A percentile compares a stretch with the other conserved stretches of the same genome.
These are phyloP conservation scores for Peromyscus aztecus DNA, from an alignment of 2,797 vertebrate species.

Conservation along the genomic window DNA sequence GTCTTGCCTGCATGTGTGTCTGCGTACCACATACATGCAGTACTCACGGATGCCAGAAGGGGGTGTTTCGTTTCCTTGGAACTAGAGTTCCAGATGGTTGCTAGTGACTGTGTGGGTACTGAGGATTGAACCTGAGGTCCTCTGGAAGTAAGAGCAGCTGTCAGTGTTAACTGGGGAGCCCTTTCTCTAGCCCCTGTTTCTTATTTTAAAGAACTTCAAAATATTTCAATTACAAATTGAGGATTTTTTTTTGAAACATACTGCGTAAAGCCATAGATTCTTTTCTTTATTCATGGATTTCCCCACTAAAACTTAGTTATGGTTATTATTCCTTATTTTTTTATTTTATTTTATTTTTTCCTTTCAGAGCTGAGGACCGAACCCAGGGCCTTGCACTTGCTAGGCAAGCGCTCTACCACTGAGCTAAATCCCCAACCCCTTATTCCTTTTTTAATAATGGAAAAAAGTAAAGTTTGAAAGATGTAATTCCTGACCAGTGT, in stretches of 20 bases:
- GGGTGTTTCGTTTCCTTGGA: neutral
- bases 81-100: neutral
- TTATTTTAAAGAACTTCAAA: constrained; percentile 12
- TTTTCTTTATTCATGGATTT: constrained; percentile 40
- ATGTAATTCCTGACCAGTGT: constrained; percentile 28
- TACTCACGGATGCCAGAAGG: neutral
- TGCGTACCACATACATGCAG: neutral
- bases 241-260: neutral
- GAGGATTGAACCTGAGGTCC: neutral
- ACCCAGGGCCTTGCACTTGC: too few species aligned
- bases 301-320: neutral
- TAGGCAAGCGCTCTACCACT: too few species aligned
- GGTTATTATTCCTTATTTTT: constrained; percentile 3
- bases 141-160: neutral
- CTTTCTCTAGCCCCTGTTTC: neutral
- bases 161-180: neutral
- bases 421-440: neutral
- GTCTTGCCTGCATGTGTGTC: neutral
- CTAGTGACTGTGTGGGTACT: neutral
- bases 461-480: constrained; percentile 31
- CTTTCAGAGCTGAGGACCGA: too few species aligned
- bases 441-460: constrained; percentile 19
- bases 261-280: neutral
- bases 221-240: constrained; percentile 42
- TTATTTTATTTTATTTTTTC: too few species aligned